Conservation (phyloP, 1,140 invertebrate species). For the Drosophila insularis region DNA sequence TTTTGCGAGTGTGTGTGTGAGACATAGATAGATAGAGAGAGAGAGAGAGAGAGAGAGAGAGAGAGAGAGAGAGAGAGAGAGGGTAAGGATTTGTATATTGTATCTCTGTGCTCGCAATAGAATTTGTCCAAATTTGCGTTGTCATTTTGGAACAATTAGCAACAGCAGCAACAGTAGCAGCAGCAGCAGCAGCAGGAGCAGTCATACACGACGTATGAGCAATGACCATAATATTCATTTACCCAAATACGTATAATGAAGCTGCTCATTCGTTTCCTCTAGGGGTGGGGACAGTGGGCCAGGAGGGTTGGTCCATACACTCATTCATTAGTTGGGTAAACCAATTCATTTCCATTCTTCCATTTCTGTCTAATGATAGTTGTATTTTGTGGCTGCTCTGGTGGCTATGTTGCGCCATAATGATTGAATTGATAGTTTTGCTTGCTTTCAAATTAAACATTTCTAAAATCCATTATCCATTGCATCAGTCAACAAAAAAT, state of each 20-base stretch:
- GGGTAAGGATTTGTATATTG: not conserved
- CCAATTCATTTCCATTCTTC: not conserved
- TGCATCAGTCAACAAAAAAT: too few species aligned
- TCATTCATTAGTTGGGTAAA: slow-evolving; percentile 40
- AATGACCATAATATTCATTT: slow-evolving; percentile 39
- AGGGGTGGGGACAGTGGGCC: not conserved
- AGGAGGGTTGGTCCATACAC: not conserved
- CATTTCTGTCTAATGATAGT: not conserved
- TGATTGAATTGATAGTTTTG: not conserved
- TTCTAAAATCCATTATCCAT: not conserved
- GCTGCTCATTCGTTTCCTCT: slow-evolving; percentile 36
- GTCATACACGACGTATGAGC: slow-evolving; percentile 52
- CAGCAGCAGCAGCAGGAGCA: slow-evolving; percentile 14
- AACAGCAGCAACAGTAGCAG: slow-evolving; percentile 32
- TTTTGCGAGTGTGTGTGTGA: slow-evolving; percentile 43
- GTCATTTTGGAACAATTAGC: slow-evolving; percentile 73
- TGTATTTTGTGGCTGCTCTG: not conserved
- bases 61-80: too few species aligned
- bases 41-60: too few species aligned
- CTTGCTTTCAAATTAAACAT: slow-evolving; percentile 16
- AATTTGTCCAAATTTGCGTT: slow-evolving; percentile 60
- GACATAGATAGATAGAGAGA: too few species aligned
- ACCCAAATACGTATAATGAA: slow-evolving; percentile 50
- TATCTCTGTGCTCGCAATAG: slow-evolving; percentile 1
- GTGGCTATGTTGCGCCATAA: not conserved